Evolutionary conservation across 2,888 invertebrate species (phyloP), one percentile per base, ranked within the genome.

Genomic region (Gasteruption jaculator): DNA sequence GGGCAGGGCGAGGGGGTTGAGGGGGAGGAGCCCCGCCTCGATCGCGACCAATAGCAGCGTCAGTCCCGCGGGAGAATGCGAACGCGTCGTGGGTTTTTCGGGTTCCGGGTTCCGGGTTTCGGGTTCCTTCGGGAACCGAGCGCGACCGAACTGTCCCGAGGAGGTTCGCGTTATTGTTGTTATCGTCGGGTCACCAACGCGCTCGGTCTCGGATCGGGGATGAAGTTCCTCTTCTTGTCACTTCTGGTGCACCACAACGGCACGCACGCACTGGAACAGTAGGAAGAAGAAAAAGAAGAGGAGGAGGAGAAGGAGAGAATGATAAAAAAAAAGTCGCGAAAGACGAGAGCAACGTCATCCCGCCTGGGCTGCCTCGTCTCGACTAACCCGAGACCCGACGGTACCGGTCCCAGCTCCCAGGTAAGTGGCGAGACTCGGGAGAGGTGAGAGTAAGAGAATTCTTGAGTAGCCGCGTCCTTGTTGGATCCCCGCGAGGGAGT

Each of bases 281-380:
- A 14, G 14, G 25, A 5, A 7, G 26, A 10, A 18, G 26, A 15
- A 19, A 19, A 21, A 15, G 16, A 20, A 16, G 29, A 6, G 24
- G 19, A 36, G 29, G 34, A 27, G 12, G 7, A 12, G n/a, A n/a
- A 19, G 33, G 25, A 31, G 32, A 31, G 37, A 35, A 29, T 14
- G 26, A 19, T 10, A 27, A 38, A 19, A 12, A 19, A 22, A 16
- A 5, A 2, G 10, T 3, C 45, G 48, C 43, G 49, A 49, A 51
- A 51, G 55, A 56, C 51, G 56, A 55, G 55, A 50, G 49, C 54
- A 54, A 54, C 57, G 50, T 61, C 61, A 65, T 60, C 59, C 57
- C 60, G 63, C 59, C n/a, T n/a, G 61, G 67, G 65, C 61, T 61
- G 68, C 65, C 64, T 63, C 68, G 63, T 63, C 65, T 64, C 63